Evolutionary conservation across 2,888 invertebrate species (phyloP).

Genomic region (Cephus pygmeus): DNA sequence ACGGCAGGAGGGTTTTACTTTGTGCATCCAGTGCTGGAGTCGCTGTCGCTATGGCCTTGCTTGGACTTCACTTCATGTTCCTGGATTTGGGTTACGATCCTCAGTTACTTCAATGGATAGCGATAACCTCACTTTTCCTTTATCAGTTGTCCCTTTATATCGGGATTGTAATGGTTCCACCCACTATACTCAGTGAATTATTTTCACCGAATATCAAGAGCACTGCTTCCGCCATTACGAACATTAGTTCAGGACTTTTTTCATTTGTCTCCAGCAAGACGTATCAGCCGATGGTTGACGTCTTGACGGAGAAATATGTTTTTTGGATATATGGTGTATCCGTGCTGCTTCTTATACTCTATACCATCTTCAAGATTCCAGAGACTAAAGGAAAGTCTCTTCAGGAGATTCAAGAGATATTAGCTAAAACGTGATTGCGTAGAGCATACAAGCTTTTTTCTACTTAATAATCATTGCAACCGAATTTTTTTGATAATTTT

Average conservation of each 20-base stretch:
- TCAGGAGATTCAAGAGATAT: conserved; percentile 51
- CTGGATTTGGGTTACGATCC: conserved; percentile 39
- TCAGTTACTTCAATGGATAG: conserved; percentile 40
- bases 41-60: conserved; percentile 30
- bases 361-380: conserved; percentile 42
- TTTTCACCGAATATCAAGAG: conserved; percentile 46
- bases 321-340: conserved; percentile 44
- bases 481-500: background rate
- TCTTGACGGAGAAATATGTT: conserved; percentile 35
- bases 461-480: background rate
- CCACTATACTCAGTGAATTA: conserved; percentile 40
- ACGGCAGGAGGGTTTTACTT: conserved; percentile 51
- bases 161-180: conserved; percentile 40
- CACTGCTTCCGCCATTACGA: conserved; percentile 40
- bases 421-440: conserved; percentile 16
- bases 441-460: background rate
- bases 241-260: conserved; percentile 29
- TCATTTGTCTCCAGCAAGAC: conserved; percentile 37
- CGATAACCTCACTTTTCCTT: conserved; percentile 38
- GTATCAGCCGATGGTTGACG: conserved; percentile 40
- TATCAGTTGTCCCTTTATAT: conserved; percentile 36
- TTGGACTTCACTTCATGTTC: conserved; percentile 46
- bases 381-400: conserved; percentile 57
- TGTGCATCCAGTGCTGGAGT: conserved; percentile 44
- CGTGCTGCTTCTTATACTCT: conserved; percentile 37